A percentile compares a stretch with the other conserved stretches of the same genome.
phyloP scores from a whole-genome alignment of 1,140 invertebrate genomes.

The Megalopta genalis region DNA sequence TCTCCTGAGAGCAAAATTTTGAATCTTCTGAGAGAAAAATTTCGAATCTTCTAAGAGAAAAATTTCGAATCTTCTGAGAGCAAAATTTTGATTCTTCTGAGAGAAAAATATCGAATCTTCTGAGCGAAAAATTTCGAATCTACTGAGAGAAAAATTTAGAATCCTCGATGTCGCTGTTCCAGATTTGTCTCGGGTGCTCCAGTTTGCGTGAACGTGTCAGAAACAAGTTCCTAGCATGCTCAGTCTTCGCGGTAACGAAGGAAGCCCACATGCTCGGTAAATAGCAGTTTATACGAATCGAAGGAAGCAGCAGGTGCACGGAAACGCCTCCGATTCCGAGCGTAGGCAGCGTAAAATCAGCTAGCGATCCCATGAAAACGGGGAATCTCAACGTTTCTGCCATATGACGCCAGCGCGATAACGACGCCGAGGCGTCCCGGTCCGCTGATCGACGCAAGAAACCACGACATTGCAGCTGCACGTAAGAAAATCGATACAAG shows the following conservation, averaged over 20 bases:
- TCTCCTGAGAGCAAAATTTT: no score
- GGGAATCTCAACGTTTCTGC: slow-evolving; percentile 74
- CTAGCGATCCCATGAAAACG: slow-evolving; percentile 39
- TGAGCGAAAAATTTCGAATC: no score
- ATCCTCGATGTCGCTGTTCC: no score
- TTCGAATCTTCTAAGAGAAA: no score
- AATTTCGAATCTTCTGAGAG: no score
- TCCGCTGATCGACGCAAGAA: slow-evolving; percentile 68
- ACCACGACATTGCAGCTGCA: slow-evolving; percentile 74
- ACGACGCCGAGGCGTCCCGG: slow-evolving; percentile 70
- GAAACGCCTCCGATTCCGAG: slow-evolving; percentile 15
- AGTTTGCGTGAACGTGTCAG: no score
- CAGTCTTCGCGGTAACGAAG: neutral
- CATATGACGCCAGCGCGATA: slow-evolving; percentile 69
- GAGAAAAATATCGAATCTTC: no score
- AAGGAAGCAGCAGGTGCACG: slow-evolving; percentile 32
- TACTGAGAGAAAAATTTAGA: no score
- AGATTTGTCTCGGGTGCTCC: no score
- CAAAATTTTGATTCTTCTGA: no score
- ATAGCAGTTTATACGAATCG: neutral
- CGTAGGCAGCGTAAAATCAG: slow-evolving; percentile 24
- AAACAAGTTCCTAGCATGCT: neutral
- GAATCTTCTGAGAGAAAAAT: no score
- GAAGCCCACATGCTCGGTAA: neutral
- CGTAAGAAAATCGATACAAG: slow-evolving; percentile 72